Percentiles rank a stretch among this genome's conserved stretches.
Conservation (phyloP, 1,140 invertebrate genomes). For the Drosophila tsacasi region DNA sequence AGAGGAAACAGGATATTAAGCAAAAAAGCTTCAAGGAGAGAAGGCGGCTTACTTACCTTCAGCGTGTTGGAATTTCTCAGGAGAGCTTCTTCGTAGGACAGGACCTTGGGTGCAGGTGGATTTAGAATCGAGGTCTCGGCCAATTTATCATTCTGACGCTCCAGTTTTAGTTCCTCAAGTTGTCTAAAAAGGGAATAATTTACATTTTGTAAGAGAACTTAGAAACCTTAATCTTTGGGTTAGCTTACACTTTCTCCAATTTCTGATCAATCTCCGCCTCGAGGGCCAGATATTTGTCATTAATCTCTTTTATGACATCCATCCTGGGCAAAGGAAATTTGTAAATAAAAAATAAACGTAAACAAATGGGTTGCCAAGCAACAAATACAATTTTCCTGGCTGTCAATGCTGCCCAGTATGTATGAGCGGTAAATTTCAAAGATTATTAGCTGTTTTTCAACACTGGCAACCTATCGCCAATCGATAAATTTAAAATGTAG, state of each 20-base stretch:
- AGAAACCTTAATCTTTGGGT: not conserved
- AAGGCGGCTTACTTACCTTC: slow-evolving; percentile 48
- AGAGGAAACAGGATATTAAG: not conserved
- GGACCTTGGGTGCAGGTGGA: slow-evolving; percentile 44
- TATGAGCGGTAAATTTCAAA: not conserved
- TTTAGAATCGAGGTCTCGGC: slow-evolving; percentile 44
- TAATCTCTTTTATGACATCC: slow-evolving; percentile 82
- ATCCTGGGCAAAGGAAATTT: slow-evolving; percentile 40
- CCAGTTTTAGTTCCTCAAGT: slow-evolving; percentile 69
- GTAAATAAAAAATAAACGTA: slow-evolving; percentile 18
- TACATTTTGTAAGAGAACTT: not conserved
- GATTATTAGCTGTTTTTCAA: too few species aligned
- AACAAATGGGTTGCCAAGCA: slow-evolving; percentile 55
- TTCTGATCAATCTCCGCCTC: slow-evolving; percentile 79
- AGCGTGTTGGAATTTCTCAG: slow-evolving; percentile 72
- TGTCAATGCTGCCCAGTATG: not conserved
- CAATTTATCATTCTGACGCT: slow-evolving; percentile 61
- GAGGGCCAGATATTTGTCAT: slow-evolving; percentile 76
- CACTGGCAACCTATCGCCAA: not conserved
- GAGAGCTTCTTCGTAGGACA: slow-evolving; percentile 78
- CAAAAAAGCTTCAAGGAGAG: not conserved
- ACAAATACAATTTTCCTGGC: slow-evolving; percentile 25
- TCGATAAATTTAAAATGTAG: not conserved
- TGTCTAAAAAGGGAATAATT: slow-evolving; percentile 39
- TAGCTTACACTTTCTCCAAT: slow-evolving; percentile 76